These are phyloP conservation scores for Asbolus verrucosus DNA, from an alignment of 1,140 invertebrate genomes.

Conservation along the genomic window DNA sequence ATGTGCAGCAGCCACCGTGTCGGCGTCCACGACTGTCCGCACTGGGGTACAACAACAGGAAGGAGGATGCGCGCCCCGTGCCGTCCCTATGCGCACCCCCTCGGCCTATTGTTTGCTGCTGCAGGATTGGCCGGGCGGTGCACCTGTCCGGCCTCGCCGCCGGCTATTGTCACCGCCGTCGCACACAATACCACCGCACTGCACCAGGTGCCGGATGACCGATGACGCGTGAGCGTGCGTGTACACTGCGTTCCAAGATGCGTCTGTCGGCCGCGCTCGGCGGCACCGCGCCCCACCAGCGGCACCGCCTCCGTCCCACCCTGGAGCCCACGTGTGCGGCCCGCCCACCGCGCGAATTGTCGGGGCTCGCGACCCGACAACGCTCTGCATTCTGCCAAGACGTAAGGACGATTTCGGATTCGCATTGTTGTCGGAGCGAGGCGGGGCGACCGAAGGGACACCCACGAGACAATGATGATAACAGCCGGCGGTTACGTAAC, in stretches of 20 bases:
- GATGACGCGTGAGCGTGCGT: constrained; percentile 56
- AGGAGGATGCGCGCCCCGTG: constrained; percentile 56
- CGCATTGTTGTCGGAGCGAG: constrained; percentile 61
- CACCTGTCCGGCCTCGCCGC: constrained; percentile 52
- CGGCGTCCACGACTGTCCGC: constrained; percentile 55
- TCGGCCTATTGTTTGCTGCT: constrained; percentile 60
- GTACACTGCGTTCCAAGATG: constrained; percentile 62
- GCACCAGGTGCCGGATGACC: constrained; percentile 24
- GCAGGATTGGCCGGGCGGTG: constrained; percentile 57
- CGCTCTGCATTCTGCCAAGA: constrained; percentile 46
- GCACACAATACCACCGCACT: constrained; percentile 46
- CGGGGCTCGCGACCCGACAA: constrained; percentile 37
- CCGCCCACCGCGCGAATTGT: constrained; percentile 62
- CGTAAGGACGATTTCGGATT: constrained; percentile 55
- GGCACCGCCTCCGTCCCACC: constrained; percentile 57
- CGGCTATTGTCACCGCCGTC: constrained; percentile 53
- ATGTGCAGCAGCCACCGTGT: constrained; percentile 64
- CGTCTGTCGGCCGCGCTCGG: constrained; percentile 58
- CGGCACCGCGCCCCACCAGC: constrained; percentile 53
- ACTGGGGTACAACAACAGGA: constrained; percentile 55
- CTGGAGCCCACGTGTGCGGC: constrained; percentile 59
- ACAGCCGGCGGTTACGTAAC: constrained; percentile 39
- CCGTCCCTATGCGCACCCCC: constrained; percentile 58
- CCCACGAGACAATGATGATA: constrained; percentile 61
- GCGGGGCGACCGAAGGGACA: constrained; percentile 57